These are phyloP conservation scores for Paracentrotus lividus DNA, from an alignment of 53 echinoderm and acorn worm genomes.

Conservation along the genomic window DNA sequence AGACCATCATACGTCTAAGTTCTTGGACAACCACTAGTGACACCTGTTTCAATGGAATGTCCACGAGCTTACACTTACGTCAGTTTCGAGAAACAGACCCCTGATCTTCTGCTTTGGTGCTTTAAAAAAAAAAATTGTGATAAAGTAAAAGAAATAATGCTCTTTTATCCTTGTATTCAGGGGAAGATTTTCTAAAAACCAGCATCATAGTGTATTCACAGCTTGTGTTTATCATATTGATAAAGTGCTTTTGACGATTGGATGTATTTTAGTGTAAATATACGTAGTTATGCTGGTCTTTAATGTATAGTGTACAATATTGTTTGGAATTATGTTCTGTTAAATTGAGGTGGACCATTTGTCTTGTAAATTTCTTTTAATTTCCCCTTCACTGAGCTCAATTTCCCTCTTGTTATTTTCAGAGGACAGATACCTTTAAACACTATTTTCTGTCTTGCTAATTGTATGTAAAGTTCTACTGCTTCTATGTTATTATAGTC, in stretches of 20 bases:
- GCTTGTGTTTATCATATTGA: conserved; percentile 35
- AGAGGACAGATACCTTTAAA: not conserved
- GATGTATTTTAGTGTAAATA: conserved; percentile 28
- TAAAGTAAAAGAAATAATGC: not conserved
- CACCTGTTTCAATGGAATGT: no score
- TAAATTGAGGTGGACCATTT: conserved; percentile 21
- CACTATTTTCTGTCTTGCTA: not conserved
- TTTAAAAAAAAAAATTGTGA: not conserved
- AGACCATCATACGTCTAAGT: no score
- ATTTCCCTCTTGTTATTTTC: not conserved
- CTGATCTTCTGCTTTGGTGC: conserved; percentile 36
- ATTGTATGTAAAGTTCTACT: not conserved
- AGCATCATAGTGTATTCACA: conserved; percentile 55
- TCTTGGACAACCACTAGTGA: no score
- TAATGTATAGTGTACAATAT: not conserved
- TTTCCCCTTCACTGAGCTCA: not conserved
- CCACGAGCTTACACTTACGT: no score
- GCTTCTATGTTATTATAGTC: not conserved
- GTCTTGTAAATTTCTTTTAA: conserved; percentile 25
- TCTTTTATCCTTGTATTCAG: conserved; percentile 22
- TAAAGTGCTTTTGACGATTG: conserved; percentile 46
- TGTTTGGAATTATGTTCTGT: conserved; percentile 26
- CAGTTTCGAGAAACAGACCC: no score
- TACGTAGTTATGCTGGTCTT: not conserved
- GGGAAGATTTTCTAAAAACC: conserved; percentile 46